These are phyloP conservation scores for Plectrocnemia conspersa DNA, from an alignment of 1,140 invertebrate species.

Conservation along the genomic window DNA sequence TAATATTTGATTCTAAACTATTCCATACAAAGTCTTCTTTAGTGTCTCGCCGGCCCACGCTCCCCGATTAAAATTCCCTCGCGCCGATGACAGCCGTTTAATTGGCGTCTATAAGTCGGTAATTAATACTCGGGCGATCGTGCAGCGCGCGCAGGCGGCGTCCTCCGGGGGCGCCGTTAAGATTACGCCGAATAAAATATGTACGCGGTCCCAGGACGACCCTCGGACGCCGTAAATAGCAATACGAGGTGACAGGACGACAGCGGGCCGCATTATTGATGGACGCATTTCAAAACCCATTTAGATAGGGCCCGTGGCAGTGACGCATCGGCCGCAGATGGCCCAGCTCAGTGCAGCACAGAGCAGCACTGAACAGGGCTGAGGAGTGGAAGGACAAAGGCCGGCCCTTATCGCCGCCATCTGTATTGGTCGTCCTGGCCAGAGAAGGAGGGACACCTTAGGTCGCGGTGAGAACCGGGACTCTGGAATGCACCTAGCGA, in stretches of 20 bases:
- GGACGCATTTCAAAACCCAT: constrained; percentile 46
- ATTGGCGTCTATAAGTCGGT: not conserved
- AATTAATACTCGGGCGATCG: not conserved
- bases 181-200: constrained; percentile 7
- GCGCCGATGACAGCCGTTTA: too few species aligned
- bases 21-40: too few species aligned
- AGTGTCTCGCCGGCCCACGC: too few species aligned
- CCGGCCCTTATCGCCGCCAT: not conserved
- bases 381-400: constrained; percentile 9
- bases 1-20: too few species aligned
- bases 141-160: not conserved
- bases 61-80: too few species aligned
- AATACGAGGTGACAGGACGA: constrained; percentile 35
- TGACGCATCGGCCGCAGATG: constrained; percentile 40
- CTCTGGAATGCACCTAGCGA: constrained; percentile 12
- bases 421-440: constrained; percentile 7
- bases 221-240: constrained; percentile 2
- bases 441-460: not conserved
- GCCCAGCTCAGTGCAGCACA: not conserved
- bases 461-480: constrained; percentile 4
- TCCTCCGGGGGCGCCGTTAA: not conserved
- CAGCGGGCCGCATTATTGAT: constrained; percentile 40
- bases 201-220: not conserved
- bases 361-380: not conserved
- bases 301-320: constrained; percentile 45